These are phyloP conservation scores for Scytalopus superciliaris DNA, from an alignment of 2,113 vertebrate genomes.

Conservation along the genomic window DNA sequence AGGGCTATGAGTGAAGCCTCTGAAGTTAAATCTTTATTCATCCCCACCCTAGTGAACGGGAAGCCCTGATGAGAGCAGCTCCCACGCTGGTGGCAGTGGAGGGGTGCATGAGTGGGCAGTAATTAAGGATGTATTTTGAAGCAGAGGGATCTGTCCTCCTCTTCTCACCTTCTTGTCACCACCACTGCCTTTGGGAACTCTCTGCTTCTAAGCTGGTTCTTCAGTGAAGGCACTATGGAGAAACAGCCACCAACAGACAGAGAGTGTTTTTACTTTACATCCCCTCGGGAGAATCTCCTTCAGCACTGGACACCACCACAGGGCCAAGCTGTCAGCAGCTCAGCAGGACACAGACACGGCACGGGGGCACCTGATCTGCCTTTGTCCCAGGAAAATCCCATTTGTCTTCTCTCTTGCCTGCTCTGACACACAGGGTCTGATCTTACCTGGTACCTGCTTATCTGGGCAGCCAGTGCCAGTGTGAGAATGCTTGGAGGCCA, in stretches of 20 bases:
- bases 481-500: not conserved
- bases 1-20: not conserved
- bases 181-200: not conserved
- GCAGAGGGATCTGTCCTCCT: not conserved
- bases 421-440: not conserved
- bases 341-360: accelerated
- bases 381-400: not conserved
- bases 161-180: not conserved
- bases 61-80: not conserved
- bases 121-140: not conserved
- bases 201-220: not conserved
- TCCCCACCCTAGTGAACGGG: not conserved
- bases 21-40: not conserved
- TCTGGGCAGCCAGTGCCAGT: not conserved
- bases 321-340: not conserved
- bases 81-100: accelerated
- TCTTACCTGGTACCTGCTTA: not conserved
- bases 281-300: not conserved
- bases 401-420: not conserved
- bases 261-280: not conserved
- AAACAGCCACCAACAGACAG: not conserved
- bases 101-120: not conserved
- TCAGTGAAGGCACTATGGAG: not conserved
- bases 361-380: not conserved
- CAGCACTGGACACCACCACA: not conserved